Conservation (phyloP, 1,140 invertebrate species). For the Leguminivora glycinivorella region DNA sequence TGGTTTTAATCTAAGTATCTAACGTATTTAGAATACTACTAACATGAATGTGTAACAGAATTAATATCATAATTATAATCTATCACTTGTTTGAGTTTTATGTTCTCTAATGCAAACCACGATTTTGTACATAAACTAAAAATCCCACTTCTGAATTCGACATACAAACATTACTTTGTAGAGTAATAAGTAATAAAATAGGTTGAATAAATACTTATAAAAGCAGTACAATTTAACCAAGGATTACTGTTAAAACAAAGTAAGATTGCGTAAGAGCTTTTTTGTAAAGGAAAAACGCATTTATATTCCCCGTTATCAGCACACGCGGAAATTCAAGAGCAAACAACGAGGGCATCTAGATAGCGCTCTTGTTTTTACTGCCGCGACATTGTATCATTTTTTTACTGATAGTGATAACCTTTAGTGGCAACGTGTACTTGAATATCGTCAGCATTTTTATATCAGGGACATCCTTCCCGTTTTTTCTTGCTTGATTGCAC, state of each 20-base stretch:
- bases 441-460: not conserved
- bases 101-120: too few species aligned
- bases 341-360: constrained; percentile 17
- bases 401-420: constrained; percentile 25
- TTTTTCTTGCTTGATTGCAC: too few species aligned
- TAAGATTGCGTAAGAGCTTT: not conserved
- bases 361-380: not conserved
- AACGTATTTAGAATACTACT: too few species aligned
- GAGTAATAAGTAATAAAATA: not conserved
- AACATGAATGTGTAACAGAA: too few species aligned
- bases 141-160: not conserved
- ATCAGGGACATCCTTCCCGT: too few species aligned
- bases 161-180: not conserved
- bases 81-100: too few species aligned
- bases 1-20: too few species aligned
- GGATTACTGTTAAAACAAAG: not conserved
- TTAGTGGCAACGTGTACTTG: not conserved
- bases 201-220: not conserved
- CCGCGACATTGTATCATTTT: constrained; percentile 25
- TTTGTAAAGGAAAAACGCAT: not conserved
- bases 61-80: too few species aligned
- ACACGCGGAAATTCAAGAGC: constrained; percentile 20
- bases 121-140: too few species aligned
- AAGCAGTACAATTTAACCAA: not conserved
- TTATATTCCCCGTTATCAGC: constrained; percentile 14